Evolutionary conservation across 1,140 invertebrate species (phyloP), one percentile per base, ranked within the genome.

Genomic region (Zeugodacus cucurbitae): DNA sequence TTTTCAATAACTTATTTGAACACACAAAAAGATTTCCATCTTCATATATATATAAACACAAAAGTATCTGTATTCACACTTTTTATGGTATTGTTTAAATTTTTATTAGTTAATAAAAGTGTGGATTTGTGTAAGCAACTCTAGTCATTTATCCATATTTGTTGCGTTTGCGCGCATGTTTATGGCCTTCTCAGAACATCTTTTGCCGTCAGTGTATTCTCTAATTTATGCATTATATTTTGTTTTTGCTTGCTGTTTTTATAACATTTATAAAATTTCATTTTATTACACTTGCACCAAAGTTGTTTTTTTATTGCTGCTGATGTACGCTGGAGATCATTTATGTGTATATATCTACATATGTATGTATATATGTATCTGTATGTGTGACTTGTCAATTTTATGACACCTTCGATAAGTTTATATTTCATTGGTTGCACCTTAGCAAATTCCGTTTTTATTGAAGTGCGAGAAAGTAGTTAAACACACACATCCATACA

Each of bases 361-460:
- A n/a, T 4, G 67, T 59, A 87, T 20, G 8, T n/a, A 59, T 59
- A 3, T 59, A n/a, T n/a, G 22, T n/a, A n/a, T 26, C 20, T 62
- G 10, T 10, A 22, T 26, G 10, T n/a, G 22, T 88, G 89, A 90
- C 91, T 92, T 91, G 91, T 91, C 91, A 90, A 90, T 89, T 92
- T 92, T 92, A 92, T 92, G 90, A 91, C 90, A 91, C 90, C 90
- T 91, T 91, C 58, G 85, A 37, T 59, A 86, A 37, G 14, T 86
- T 86, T 57, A 59, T 37, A 62, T 59, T 58, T 86, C 58, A 59
- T 86, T 86, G 37, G 48, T 86, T 86, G 14, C 17, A n/a, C 34
- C 48, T 86, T 34, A 86, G n/a, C 44, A 82, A 82, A 82, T 2
- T 44, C 41, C 26, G 26, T 82, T 82, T 82, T 82, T 82, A 82